Base-by-base conservation (phyloP, 2,888 invertebrate species). In the Rambutsinella grinnellia region DNA sequence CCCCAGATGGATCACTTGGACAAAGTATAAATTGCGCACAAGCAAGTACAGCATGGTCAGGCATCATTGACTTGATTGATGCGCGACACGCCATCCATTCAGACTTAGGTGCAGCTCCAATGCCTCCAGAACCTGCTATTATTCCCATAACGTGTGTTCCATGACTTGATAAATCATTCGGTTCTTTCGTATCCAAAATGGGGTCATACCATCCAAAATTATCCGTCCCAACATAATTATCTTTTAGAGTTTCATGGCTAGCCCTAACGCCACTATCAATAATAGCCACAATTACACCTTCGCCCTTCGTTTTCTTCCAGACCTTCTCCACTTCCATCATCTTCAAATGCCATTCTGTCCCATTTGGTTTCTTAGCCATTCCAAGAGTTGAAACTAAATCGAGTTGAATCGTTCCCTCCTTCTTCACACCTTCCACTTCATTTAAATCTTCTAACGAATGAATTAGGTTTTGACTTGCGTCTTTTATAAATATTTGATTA, bases 141-240 rank as follows among this genome's bases (percentile, higher is more conserved):
- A 10, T 36, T 8, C 36, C 36, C 6, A 28, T 56, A 8, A 28
- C 36, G 19, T 66, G 66, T 8, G 67, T 67, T 26, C 67, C 67
- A 67, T 67, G 67, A 17, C 58, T 47, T 5, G n/a, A 2, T 2
- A 23, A 5, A 17, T 61, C 61, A 23, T 15, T 23, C 2, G 61
- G 61, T 6, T 28, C 36, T 10, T 53, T 26, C 8, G 27, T 26
- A 53, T 8, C 23, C 17, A 28, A 8, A 15, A n/a, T 23, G 10
- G 62, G 61, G 28, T 61, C 70, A 46, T 51, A 51, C 66, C 66
- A 66, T n/a, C 68, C 68, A 36, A 26, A 46, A 10, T 49, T 44
- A 58, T 8, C 36, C 10, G 5, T 3, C 10, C 69, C 69, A 1
- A 60, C 15, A 23, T 53, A 69, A 17, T 53, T 69, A 49, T 51